Conservation (phyloP, 37 sponge, comb jelly and placozoan species). For the Halichondria panicea region DNA sequence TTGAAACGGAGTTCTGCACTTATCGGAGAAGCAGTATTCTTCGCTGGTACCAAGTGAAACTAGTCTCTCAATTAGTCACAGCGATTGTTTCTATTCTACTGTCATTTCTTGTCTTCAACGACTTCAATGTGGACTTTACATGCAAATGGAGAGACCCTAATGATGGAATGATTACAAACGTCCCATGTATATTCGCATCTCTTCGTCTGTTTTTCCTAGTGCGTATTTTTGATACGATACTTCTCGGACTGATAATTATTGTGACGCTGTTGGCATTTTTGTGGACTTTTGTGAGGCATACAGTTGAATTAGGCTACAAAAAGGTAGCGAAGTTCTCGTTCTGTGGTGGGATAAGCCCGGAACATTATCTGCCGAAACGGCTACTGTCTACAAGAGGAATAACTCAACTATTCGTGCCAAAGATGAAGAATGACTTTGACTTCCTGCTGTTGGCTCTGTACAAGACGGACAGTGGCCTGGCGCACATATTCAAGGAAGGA, state of each 20-base stretch:
- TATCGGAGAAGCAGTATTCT: conserved; percentile 14
- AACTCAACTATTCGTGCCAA: conserved; percentile 4
- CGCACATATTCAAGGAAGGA: conserved; percentile 31
- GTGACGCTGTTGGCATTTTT: conserved; percentile 10
- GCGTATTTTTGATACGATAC: conserved; percentile 16
- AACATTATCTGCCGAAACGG: conserved; percentile 19
- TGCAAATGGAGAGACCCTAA: conserved; percentile 34
- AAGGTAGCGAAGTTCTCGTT: conserved; percentile 44
- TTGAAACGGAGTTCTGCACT: conserved; percentile 23
- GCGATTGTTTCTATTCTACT: conserved; percentile 20
- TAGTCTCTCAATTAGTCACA: conserved; percentile 18
- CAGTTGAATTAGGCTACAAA: conserved; percentile 11
- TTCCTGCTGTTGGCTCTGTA: conserved; percentile 33
- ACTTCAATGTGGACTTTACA: conserved; percentile 34
- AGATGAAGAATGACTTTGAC: conserved; percentile 25
- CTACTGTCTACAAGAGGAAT: neutral
- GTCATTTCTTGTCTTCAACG: conserved; percentile 28
- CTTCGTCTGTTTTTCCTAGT: conserved; percentile 31
- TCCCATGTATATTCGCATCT: conserved; percentile 42
- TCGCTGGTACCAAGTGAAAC: conserved; percentile 25
- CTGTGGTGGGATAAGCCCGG: conserved; percentile 14
- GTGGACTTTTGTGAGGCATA: conserved; percentile 36
- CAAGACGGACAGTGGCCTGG: conserved; percentile 42
- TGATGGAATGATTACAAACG: neutral
- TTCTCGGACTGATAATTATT: conserved; percentile 18